These are phyloP conservation scores for Tachystola acroxantha DNA, from an alignment of 2,888 invertebrate species.

Conservation along the genomic window DNA sequence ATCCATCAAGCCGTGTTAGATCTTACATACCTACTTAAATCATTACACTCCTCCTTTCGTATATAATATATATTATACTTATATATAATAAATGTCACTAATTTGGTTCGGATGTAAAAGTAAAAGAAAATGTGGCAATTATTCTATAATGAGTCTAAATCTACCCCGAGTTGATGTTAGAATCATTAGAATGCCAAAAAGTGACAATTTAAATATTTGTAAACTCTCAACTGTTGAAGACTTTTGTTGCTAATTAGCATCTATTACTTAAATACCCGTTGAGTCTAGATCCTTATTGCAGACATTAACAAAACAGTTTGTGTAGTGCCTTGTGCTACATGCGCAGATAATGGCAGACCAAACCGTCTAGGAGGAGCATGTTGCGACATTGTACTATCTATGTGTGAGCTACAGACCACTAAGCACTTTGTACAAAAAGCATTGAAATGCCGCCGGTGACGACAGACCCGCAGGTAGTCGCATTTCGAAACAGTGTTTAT, in stretches of 20 bases:
- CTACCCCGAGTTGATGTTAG: too few relatives aligned
- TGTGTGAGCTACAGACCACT: conserved; percentile 25
- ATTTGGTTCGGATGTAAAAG: too few relatives aligned
- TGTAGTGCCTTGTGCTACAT: not conserved
- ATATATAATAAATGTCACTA: too few relatives aligned
- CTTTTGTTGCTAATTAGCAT: not conserved
- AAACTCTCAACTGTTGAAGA: not conserved
- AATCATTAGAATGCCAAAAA: too few relatives aligned
- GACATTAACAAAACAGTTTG: not conserved
- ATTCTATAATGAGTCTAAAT: too few relatives aligned
- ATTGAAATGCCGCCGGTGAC: conserved; percentile 37
- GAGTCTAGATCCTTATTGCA: not conserved
- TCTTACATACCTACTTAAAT: too few relatives aligned
- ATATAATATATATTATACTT: too few relatives aligned
- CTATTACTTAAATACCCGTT: not conserved
- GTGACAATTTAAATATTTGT: conserved; percentile 1
- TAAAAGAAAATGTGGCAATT: too few relatives aligned
- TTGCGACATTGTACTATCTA: conserved; percentile 16
- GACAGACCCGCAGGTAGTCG: conserved; percentile 36
- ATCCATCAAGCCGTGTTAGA: too few relatives aligned
- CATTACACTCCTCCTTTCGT: too few relatives aligned
- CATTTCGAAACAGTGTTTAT: conserved; percentile 54
- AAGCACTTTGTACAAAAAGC: conserved; percentile 34
- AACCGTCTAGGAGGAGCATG: conserved; percentile 8
- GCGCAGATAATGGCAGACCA: conserved; percentile 5